A percentile compares a stretch with the other conserved stretches of the same genome.
Evolutionary conservation across 2,888 invertebrate species (phyloP).

Genomic region (Eupithecia dodoneata): DNA sequence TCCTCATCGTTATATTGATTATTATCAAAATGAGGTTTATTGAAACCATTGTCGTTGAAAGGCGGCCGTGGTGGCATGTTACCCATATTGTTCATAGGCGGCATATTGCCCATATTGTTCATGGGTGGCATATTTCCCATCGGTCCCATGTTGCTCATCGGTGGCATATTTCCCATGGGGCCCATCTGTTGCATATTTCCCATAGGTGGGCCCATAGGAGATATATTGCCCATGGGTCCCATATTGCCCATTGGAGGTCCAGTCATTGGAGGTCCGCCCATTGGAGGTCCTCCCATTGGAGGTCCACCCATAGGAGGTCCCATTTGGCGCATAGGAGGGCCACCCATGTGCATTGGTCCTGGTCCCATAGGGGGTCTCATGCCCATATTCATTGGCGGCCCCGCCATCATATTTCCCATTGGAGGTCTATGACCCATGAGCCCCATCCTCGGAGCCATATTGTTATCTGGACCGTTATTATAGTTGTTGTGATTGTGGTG

Average conservation of each 20-base stretch:
- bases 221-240: constrained; percentile 31
- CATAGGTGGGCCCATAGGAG: constrained; percentile 51
- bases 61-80: constrained; percentile 60
- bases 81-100: constrained; percentile 50
- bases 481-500: constrained; percentile 69
- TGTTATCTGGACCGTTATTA: constrained; percentile 68
- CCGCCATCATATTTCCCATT: constrained; percentile 50
- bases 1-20: constrained; percentile 68
- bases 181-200: constrained; percentile 50
- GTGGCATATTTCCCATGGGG: constrained; percentile 58
- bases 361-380: constrained; percentile 46
- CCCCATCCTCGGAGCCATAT: constrained; percentile 47
- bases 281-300: not conserved
- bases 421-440: constrained; percentile 40
- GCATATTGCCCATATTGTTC: constrained; percentile 51
- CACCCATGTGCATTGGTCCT: constrained; percentile 36
- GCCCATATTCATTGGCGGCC: constrained; percentile 40
- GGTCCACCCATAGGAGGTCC: constrained; percentile 36
- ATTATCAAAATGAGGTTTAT: constrained; percentile 67
- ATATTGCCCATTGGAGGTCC: constrained; percentile 53
- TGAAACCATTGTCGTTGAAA: constrained; percentile 73
- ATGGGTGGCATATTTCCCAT: constrained; percentile 50
- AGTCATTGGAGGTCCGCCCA: constrained; percentile 40
- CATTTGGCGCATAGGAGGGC: constrained; percentile 37
- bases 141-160: constrained; percentile 47